phyloP scores from a whole-genome alignment of 2,113 vertebrate genomes.

The Coptodon bakossiorum region DNA sequence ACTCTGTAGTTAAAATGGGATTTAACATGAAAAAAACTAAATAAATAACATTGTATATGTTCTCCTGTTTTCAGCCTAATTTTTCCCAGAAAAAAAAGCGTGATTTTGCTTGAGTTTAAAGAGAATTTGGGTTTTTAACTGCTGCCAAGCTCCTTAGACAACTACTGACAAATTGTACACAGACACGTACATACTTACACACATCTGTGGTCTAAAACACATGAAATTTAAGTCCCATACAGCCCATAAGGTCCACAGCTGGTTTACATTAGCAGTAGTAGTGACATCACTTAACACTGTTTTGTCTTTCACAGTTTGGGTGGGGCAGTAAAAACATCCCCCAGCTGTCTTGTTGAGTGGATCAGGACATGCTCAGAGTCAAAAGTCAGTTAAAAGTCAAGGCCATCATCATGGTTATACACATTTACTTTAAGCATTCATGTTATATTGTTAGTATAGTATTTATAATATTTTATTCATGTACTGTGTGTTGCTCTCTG shows the following conservation, averaged over 20 bases:
- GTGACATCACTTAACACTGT: conserved; percentile 64
- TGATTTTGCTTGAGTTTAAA: neutral
- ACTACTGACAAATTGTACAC: neutral
- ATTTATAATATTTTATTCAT: neutral
- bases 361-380: neutral
- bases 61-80: neutral
- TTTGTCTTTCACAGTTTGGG: conserved; percentile 46
- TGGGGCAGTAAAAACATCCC: conserved; percentile 44
- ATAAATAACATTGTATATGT: conserved; percentile 22
- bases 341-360: conserved; percentile 33
- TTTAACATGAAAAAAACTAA: conserved; percentile 14
- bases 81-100: neutral
- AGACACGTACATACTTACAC: neutral
- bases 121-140: neutral
- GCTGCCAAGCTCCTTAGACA: neutral
- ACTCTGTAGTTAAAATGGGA: conserved; percentile 36
- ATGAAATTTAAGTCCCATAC: conserved; percentile 12
- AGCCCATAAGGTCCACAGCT: conserved; percentile 57
- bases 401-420: neutral
- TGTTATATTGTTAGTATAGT: neutral
- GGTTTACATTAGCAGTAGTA: conserved; percentile 57
- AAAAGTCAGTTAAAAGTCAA: neutral
- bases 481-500: neutral
- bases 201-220: neutral
- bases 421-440: neutral